Percentiles rank a stretch among this genome's conserved stretches.
Evolutionary conservation across 2,888 invertebrate species (phyloP).

Genomic region (Stenurella melanura): DNA sequence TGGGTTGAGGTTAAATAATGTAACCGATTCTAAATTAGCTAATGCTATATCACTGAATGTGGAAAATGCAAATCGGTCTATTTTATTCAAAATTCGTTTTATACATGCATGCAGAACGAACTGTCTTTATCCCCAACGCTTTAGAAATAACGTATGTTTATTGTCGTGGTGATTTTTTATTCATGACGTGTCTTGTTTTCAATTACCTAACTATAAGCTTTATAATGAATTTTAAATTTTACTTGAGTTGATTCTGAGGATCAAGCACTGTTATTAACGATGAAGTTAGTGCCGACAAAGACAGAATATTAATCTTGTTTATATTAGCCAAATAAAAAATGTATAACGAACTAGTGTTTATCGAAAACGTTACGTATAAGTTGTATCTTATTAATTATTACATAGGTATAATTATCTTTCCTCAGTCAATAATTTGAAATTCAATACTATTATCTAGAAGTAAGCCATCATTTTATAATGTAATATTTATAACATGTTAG

Average conservation of each 20-base stretch:
- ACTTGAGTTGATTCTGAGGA: not conserved
- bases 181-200: not conserved
- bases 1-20: too few relatives aligned
- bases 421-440: not conserved
- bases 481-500: not conserved
- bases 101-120: not conserved
- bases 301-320: not conserved
- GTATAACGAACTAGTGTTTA: not conserved
- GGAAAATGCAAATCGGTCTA: not conserved
- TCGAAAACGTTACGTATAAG: not conserved
- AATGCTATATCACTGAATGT: not conserved
- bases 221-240: constrained; percentile 4
- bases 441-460: not conserved
- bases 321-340: not conserved
- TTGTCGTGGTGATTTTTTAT: not conserved
- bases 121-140: not conserved
- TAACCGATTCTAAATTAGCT: too few relatives aligned
- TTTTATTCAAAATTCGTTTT: not conserved
- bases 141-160: not conserved
- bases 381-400: not conserved
- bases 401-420: not conserved
- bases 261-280: not conserved
- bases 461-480: not conserved
- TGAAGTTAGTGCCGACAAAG: not conserved
- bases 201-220: constrained; percentile 7